Percentiles rank a stretch among this genome's conserved stretches.
These are phyloP conservation scores for Desmodus rotundus DNA, from an alignment of 2,113 vertebrate genomes.

Conservation along the genomic window DNA sequence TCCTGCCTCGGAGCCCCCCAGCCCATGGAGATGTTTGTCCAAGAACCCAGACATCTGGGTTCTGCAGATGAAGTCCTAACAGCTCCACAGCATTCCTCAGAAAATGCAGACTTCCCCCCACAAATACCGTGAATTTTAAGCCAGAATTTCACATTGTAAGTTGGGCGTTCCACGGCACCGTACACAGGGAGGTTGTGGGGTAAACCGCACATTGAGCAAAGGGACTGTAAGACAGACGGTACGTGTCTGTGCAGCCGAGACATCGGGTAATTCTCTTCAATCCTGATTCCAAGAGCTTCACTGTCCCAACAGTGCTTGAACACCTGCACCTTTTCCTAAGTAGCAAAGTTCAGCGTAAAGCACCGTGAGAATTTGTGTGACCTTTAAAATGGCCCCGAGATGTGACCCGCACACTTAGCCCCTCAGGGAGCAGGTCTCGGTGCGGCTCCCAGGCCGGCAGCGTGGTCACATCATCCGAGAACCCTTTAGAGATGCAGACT, in stretches of 20 bases:
- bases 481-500: not conserved
- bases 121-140: not conserved
- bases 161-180: not conserved
- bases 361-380: not conserved
- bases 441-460: not conserved
- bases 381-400: not conserved
- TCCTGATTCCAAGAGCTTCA: not conserved
- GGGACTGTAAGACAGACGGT: not conserved
- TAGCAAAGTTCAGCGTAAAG: not conserved
- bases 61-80: not conserved
- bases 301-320: not conserved
- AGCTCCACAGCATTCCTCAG: not conserved
- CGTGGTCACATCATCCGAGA: rapidly evolving
- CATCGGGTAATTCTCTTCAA: not conserved
- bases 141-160: not conserved
- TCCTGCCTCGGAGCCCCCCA: not conserved
- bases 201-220: not conserved
- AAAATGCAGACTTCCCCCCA: not conserved
- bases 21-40: rapidly evolving
- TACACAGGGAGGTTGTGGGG: not conserved
- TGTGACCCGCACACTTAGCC: not conserved
- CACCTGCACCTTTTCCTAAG: not conserved
- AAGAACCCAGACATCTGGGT: not conserved
- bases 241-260: rapidly evolving
- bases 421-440: not conserved